Percentiles rank a stretch among this genome's conserved stretches.
These are phyloP conservation scores for Porites australiensis DNA, from an alignment of 64 coral and sea anemone genomes.

Conservation along the genomic window DNA sequence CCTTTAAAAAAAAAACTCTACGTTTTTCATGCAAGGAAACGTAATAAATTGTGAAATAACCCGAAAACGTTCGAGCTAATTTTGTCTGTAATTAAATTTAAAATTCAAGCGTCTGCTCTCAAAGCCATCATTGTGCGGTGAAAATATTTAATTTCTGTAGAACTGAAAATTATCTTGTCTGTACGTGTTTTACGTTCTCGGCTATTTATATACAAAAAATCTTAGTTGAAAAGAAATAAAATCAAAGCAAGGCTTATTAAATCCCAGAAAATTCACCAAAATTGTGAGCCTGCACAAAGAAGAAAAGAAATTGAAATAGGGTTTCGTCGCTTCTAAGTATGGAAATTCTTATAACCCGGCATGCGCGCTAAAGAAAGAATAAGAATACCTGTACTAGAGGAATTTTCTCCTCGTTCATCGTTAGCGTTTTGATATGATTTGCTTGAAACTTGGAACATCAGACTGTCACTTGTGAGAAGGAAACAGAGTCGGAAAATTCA, in stretches of 20 bases:
- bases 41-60: not conserved
- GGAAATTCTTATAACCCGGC: not conserved
- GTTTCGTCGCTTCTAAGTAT: too few species aligned
- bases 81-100: not conserved
- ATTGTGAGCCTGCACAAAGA: not conserved
- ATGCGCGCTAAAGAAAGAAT: not conserved
- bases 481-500: not conserved
- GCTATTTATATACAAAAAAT: not conserved
- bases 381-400: slow-evolving; percentile 13
- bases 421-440: not conserved
- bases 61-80: not conserved
- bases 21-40: not conserved
- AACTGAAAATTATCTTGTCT: not conserved
- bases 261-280: not conserved
- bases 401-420: slow-evolving; percentile 6
- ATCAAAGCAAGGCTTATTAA: not conserved
- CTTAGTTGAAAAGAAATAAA: too few species aligned
- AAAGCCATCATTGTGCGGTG: not conserved
- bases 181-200: not conserved
- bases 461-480: not conserved
- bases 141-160: not conserved
- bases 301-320: too few species aligned
- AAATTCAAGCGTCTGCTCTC: not conserved
- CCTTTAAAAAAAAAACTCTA: not conserved
- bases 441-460: not conserved